Evolutionary conservation across 2,888 invertebrate species (phyloP).

Genomic region (Habrosyne pyritoides): DNA sequence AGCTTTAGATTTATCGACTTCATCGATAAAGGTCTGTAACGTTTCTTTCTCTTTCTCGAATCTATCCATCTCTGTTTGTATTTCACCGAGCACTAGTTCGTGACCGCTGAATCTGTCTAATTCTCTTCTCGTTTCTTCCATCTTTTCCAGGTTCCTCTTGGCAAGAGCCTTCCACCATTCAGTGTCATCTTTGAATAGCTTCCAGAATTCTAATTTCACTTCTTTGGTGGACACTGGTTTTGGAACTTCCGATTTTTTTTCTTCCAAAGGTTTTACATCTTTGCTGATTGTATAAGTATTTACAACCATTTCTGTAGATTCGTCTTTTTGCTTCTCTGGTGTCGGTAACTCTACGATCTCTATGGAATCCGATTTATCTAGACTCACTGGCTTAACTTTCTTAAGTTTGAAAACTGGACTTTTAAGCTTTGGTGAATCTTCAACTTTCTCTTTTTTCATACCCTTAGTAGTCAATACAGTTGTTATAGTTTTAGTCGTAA

Average conservation of each 20-base stretch:
- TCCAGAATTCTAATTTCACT: slow-evolving; percentile 68
- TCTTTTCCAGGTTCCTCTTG: slow-evolving; percentile 73
- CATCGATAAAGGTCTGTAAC: slow-evolving; percentile 69
- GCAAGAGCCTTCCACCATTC: slow-evolving; percentile 79
- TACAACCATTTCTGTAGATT: slow-evolving; percentile 47
- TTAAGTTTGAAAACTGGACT: slow-evolving; percentile 70
- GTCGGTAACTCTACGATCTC: slow-evolving; percentile 35
- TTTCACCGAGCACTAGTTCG: slow-evolving; percentile 70
- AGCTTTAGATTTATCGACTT: slow-evolving; percentile 70
- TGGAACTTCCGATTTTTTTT: slow-evolving; percentile 27
- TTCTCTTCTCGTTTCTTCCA: slow-evolving; percentile 74
- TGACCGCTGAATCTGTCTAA: slow-evolving; percentile 75
- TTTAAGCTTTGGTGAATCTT: slow-evolving; percentile 48
- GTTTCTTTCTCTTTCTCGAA: slow-evolving; percentile 69
- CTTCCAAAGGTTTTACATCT: slow-evolving; percentile 35
- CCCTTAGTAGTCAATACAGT: slow-evolving; percentile 35
- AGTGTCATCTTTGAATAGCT: slow-evolving; percentile 74
- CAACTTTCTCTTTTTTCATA: slow-evolving; percentile 42
- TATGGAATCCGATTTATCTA: slow-evolving; percentile 43
- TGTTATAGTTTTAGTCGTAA: slow-evolving; percentile 41
- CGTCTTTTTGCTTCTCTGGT: slow-evolving; percentile 58
- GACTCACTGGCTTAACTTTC: slow-evolving; percentile 65
- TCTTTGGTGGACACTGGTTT: slow-evolving; percentile 43
- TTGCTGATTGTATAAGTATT: slow-evolving; percentile 30
- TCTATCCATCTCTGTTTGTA: slow-evolving; percentile 60